Conservation (phyloP, 2,113 vertebrate species). For the Sceloporus undulatus region DNA sequence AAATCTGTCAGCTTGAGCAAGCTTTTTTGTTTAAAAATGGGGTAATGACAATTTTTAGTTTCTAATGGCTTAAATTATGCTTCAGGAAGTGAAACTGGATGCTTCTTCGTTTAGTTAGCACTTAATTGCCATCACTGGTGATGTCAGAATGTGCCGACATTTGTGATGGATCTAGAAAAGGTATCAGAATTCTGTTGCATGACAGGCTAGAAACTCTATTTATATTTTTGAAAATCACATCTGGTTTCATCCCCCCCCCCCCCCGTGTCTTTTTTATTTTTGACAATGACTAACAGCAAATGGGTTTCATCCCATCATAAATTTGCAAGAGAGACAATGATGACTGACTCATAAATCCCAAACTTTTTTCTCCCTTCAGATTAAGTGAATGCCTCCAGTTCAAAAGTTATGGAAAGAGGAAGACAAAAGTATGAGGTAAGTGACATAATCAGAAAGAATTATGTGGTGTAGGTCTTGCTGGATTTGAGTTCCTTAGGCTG, state of each 20-base stretch:
- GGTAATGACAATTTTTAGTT: conserved; percentile 48
- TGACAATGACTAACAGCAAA: conserved; percentile 47
- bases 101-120: conserved; percentile 57
- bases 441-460: not conserved
- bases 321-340: conserved; percentile 27
- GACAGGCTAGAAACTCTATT: conserved; percentile 66
- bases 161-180: conserved; percentile 62
- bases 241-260: conserved; percentile 32
- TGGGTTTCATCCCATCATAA: conserved; percentile 56
- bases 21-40: conserved; percentile 57
- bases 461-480: not conserved
- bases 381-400: not conserved
- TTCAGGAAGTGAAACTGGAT: conserved; percentile 53
- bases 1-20: conserved; percentile 28
- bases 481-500: not conserved
- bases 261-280: conserved; percentile 31
- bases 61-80: conserved; percentile 59
- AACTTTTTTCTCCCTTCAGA: conserved; percentile 20
- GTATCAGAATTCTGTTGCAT: conserved; percentile 59
- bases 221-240: conserved; percentile 44
- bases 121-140: conserved; percentile 61
- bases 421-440: not conserved
- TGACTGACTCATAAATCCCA: conserved; percentile 46
- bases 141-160: conserved; percentile 16
- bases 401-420: conserved; percentile 21